Evolutionary conservation across 2,113 vertebrate species (phyloP).

Genomic region (Seriola quinqueradiata): DNA sequence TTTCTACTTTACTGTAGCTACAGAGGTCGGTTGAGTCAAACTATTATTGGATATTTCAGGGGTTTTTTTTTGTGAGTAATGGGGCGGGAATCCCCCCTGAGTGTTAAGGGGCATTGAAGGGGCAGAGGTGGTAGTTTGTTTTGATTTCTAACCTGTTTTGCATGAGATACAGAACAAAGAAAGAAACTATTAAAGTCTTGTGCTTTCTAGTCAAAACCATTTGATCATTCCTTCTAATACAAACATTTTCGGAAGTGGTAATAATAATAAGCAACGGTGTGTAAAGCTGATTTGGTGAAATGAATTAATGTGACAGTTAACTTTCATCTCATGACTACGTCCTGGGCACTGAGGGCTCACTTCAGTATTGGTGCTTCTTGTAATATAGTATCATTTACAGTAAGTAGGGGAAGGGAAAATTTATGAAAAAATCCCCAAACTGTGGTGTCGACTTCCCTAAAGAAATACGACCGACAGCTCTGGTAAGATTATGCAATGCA

Average conservation of each 20-base stretch:
- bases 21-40: neutral
- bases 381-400: conserved; percentile 23
- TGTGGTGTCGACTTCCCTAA: conserved; percentile 33
- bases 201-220: neutral
- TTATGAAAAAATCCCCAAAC: conserved; percentile 25
- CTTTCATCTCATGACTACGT: neutral
- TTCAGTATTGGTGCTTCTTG: conserved; percentile 30
- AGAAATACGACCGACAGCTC: neutral
- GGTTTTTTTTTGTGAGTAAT: neutral
- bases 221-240: neutral
- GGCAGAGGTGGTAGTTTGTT: neutral
- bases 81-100: neutral
- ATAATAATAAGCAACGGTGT: neutral
- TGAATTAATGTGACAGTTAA: neutral
- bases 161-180: neutral
- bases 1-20: neutral
- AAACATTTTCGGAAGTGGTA: too few relatives aligned
- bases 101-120: neutral
- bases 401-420: conserved; percentile 45
- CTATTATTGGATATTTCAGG: neutral
- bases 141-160: neutral
- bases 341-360: neutral
- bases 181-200: too few relatives aligned
- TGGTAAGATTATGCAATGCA: conserved; percentile 25
- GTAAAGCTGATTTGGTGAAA: neutral